Conservation (phyloP, 2,113 vertebrate genomes). For the Tragelaphus scriptus region DNA sequence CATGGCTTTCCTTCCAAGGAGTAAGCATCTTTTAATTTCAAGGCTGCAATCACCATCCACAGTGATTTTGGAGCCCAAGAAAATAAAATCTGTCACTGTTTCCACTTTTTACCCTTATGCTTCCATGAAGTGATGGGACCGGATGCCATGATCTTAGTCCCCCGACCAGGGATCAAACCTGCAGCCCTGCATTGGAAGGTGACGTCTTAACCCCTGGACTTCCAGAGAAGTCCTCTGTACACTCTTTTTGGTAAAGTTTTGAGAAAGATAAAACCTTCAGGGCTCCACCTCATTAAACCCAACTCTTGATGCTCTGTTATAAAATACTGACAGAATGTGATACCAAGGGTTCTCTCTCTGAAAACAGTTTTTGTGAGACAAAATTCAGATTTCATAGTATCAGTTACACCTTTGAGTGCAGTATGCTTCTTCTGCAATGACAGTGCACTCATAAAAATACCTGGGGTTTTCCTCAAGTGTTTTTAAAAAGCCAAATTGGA, state of each 20-base stretch:
- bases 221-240: background rate
- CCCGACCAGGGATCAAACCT: accelerated
- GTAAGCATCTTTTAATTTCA: background rate
- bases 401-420: conserved; percentile 57
- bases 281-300: conserved; percentile 23
- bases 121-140: background rate
- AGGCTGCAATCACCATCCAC: background rate
- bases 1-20: background rate
- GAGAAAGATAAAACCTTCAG: conserved; percentile 47
- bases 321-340: conserved; percentile 60
- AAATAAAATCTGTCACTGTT: background rate
- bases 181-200: background rate
- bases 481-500: background rate
- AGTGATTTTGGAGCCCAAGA: background rate
- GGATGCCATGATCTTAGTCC: background rate
- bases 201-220: background rate
- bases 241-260: conserved; percentile 52
- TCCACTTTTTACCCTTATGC: background rate
- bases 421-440: conserved; percentile 61
- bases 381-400: conserved; percentile 45
- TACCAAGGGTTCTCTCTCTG: conserved; percentile 38
- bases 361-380: conserved; percentile 45
- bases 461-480: background rate
- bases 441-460: conserved; percentile 51
- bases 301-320: conserved; percentile 4